Conservation (phyloP, 1,140 invertebrate species). For the Leguminivora glycinivorella region DNA sequence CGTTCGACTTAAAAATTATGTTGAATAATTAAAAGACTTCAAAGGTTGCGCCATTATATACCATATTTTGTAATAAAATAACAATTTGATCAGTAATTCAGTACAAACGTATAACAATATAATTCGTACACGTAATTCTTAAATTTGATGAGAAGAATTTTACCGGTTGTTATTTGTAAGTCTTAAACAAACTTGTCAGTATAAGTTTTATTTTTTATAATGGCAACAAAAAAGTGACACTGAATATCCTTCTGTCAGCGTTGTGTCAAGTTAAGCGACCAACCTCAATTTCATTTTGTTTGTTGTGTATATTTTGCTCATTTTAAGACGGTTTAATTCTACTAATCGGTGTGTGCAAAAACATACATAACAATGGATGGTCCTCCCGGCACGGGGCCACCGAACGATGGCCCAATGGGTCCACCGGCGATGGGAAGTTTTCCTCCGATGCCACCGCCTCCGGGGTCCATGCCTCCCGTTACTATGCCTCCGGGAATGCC, state of each 20-base stretch:
- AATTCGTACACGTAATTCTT: constrained; percentile 23
- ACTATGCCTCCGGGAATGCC: constrained; percentile 39
- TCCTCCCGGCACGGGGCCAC: constrained; percentile 59
- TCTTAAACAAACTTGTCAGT: not conserved
- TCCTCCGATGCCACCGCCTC: constrained; percentile 67
- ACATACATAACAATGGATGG: constrained; percentile 52
- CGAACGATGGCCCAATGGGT: constrained; percentile 53
- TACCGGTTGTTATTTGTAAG: not conserved
- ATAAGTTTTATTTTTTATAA: not conserved
- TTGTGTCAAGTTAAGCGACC: constrained; percentile 13
- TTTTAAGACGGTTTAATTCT: not conserved
- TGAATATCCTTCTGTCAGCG: not conserved
- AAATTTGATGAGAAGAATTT: not conserved
- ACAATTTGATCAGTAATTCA: not conserved
- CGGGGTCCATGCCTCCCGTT: constrained; percentile 52
- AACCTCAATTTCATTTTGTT: constrained; percentile 27
- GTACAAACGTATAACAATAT: not conserved
- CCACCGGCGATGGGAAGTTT: constrained; percentile 67
- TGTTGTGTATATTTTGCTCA: constrained; percentile 7
- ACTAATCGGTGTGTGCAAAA: not conserved
- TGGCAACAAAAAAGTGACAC: not conserved
- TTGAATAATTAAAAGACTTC: not conserved
- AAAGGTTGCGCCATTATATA: not conserved
- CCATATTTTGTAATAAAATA: not conserved
- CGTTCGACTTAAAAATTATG: too few relatives aligned